Base-by-base conservation (phyloP, 2,888 invertebrate species). In the Myopa tessellatipennis region DNA sequence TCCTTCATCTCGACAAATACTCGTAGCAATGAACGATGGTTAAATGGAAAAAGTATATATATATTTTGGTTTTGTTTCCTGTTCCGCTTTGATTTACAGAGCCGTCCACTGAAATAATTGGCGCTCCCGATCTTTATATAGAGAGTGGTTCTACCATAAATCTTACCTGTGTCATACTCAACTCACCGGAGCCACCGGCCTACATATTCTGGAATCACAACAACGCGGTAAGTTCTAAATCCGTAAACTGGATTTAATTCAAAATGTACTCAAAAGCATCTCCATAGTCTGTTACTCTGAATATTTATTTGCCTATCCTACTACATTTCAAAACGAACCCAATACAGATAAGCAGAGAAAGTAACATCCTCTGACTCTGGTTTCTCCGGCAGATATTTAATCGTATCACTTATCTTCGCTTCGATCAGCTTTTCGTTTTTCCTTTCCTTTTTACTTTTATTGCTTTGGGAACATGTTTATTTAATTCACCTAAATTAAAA, bases 191-290 rank as follows among this genome's bases (percentile, higher is more conserved):
- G 88, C 96, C 96, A 79, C 97, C 97, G 63, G 96, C 96, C 77
- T 97, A 95, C 90, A 96, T 97, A 88, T 96, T 95, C 90, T 97
- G 96, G 96, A 96, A 96, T 91, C 96, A 96, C 90, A 96, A 96
- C 90, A 94, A 95, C 89, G 95, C 94, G 90, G 96, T 97, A 91
- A 94, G 94, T 92, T 82, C 52, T 74, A 71, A 4, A 4, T 14
- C 12, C 4, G 18, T 4, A 3, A 26, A 26, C 26, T 26, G 1
- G 26, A 26, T 26, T 26, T 26, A 14, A 50, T 50, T 50, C 14
- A 10, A 50, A 50, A 2, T 50, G 1, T 26, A 26, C 26, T 26
- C 2, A 26, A 26, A 26, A 26, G 26, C 26, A 26, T 26, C 26
- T 26, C 2, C 26, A 26, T 26, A 26, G 26, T 26, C 26, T 26